A percentile compares a stretch with the other conserved stretches of the same genome.
Conservation (phyloP, 2,888 invertebrate genomes). For the Polyommatus iphigenia region DNA sequence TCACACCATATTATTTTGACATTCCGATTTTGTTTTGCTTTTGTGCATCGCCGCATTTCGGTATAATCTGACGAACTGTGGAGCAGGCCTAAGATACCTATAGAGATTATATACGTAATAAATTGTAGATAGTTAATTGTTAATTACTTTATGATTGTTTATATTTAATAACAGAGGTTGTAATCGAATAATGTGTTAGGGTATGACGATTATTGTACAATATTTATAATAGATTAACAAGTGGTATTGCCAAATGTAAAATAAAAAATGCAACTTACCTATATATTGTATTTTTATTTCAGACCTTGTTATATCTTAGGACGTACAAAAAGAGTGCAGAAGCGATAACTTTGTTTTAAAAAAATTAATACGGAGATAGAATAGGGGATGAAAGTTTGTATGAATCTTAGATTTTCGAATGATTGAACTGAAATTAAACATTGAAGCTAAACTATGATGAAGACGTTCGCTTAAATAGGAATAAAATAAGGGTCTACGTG, state of each 20-base stretch:
- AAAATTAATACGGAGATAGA: no score
- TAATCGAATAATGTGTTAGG: slow-evolving; percentile 16
- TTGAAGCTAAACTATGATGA: no score
- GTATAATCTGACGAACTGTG: neutral
- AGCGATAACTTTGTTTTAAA: no score
- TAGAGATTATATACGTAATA: slow-evolving; percentile 7
- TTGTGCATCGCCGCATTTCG: neutral
- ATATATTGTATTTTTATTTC: neutral
- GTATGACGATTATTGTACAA: slow-evolving; percentile 8
- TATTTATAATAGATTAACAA: slow-evolving; percentile 24
- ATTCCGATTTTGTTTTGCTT: neutral
- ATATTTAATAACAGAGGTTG: slow-evolving; percentile 26
- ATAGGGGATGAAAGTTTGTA: no score
- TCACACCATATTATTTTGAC: neutral
- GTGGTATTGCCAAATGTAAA: slow-evolving; percentile 30
- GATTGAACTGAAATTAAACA: no score
- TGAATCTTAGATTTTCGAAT: no score
- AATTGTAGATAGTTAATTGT: slow-evolving; percentile 23
- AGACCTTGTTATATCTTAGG: neutral
- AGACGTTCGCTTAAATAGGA: no score
- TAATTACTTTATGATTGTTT: neutral
- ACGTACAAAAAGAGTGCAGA: no score
- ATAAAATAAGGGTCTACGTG: no score
- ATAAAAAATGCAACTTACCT: slow-evolving; percentile 24
- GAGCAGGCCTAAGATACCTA: neutral